phyloP scores from a whole-genome alignment of 2,888 invertebrate genomes.

The Blomia tropicalis region DNA sequence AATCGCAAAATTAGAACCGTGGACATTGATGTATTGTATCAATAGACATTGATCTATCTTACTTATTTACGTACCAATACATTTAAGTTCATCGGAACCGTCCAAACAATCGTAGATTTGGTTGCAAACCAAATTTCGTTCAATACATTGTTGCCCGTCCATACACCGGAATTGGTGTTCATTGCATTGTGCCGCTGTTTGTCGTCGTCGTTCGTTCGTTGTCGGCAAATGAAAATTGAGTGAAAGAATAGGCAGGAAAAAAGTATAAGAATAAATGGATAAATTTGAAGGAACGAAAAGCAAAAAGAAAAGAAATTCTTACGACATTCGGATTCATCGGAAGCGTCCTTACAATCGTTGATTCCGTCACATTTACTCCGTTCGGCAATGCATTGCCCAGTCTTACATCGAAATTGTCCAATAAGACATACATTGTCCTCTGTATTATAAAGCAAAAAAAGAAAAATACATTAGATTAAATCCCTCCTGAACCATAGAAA shows the following conservation, averaged over 20 bases:
- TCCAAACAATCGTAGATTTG: slow-evolving; percentile 27
- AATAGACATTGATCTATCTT: too few species aligned
- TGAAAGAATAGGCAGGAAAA: too few species aligned
- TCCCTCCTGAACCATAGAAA: too few species aligned
- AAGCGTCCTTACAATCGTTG: slow-evolving; percentile 27
- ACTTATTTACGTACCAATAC: slow-evolving; percentile 23
- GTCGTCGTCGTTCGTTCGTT: too few species aligned
- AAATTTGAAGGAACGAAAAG: background rate
- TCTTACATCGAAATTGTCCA: slow-evolving; percentile 40
- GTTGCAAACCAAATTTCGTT: slow-evolving; percentile 25
- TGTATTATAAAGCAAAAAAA: background rate
- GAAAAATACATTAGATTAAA: too few species aligned
- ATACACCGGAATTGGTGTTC: slow-evolving; percentile 3
- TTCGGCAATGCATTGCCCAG: slow-evolving; percentile 46
- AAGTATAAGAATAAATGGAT: too few species aligned
- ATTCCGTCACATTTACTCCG: slow-evolving; percentile 43
- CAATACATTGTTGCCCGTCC: slow-evolving; percentile 20
- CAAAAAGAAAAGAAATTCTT: slow-evolving; percentile 28
- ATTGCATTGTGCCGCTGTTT: background rate
- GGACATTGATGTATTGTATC: too few species aligned
- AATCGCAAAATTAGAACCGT: too few species aligned
- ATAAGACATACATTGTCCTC: slow-evolving; percentile 26
- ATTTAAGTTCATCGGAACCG: slow-evolving; percentile 28
- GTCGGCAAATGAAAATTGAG: too few species aligned
- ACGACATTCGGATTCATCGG: slow-evolving; percentile 35